A percentile compares a stretch with the other conserved stretches of the same genome.
Evolutionary conservation across 2,888 invertebrate species (phyloP).

Genomic region (Ophion costatus): DNA sequence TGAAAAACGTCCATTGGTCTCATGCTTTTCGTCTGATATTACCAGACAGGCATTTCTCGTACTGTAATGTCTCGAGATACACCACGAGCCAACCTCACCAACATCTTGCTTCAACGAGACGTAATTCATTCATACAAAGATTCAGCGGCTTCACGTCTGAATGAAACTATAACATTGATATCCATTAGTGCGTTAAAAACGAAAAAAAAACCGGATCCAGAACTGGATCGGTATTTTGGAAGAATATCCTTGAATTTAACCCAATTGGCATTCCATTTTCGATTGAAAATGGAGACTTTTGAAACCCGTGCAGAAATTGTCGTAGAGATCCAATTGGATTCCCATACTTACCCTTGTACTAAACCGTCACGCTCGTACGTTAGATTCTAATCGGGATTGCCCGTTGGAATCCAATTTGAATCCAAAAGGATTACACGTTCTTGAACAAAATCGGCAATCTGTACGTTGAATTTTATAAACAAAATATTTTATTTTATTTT

Average conservation of each 20-base stretch:
- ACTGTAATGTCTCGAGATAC: conserved; percentile 29
- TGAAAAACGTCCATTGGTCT: conserved; percentile 10
- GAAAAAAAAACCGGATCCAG: not conserved
- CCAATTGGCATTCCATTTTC: too few relatives aligned
- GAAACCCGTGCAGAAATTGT: too few relatives aligned
- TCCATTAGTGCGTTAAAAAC: not conserved
- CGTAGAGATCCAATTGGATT: too few relatives aligned
- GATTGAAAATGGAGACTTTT: too few relatives aligned
- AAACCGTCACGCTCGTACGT: too few relatives aligned
- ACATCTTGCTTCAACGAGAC: conserved; percentile 19
- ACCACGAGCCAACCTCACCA: not conserved
- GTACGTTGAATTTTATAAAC: too few relatives aligned
- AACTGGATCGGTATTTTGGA: not conserved
- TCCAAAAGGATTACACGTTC: too few relatives aligned
- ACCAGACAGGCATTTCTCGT: conserved; percentile 42
- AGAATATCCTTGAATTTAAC: not conserved
- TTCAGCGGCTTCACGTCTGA: not conserved
- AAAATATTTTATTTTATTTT: too few relatives aligned
- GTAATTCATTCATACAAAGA: not conserved
- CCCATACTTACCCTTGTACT: too few relatives aligned
- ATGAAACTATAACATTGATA: not conserved
- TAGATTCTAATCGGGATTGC: too few relatives aligned
- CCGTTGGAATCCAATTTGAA: too few relatives aligned
- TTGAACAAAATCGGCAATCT: too few relatives aligned
- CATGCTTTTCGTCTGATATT: conserved; percentile 44